Evolutionary conservation across 2,113 vertebrate species (phyloP).

Genomic region (Toxotes chatareus): DNA sequence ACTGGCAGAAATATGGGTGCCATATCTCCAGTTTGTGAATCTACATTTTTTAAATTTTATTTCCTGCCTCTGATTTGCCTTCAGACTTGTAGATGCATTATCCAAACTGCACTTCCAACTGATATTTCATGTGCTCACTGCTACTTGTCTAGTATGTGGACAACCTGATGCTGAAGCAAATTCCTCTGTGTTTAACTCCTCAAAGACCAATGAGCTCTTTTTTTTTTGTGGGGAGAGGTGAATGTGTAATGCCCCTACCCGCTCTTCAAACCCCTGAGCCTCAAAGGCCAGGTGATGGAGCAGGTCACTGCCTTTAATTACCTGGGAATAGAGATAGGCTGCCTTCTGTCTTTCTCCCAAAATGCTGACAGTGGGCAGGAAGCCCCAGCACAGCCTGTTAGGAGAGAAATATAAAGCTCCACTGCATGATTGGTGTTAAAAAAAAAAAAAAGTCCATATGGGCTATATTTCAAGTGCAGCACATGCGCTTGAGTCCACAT

Average conservation of each 20-base stretch:
- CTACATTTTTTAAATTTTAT: not conserved
- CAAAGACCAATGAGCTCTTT: not conserved
- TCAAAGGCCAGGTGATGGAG: conserved; percentile 42
- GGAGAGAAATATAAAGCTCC: conserved; percentile 22
- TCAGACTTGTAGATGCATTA: not conserved
- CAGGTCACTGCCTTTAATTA: conserved; percentile 59
- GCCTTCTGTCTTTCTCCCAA: conserved; percentile 44
- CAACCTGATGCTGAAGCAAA: not conserved
- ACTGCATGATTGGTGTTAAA: conserved; percentile 15
- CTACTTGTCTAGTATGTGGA: not conserved
- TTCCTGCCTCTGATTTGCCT: not conserved
- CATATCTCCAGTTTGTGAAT: not conserved
- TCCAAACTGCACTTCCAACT: not conserved
- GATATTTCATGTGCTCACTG: not conserved
- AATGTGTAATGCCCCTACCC: not conserved
- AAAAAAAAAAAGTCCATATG: conserved; percentile 6
- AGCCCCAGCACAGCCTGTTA: conserved; percentile 36
- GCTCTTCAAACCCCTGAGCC: conserved; percentile 29
- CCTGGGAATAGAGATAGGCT: conserved; percentile 32
- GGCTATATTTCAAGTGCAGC: conserved; percentile 1
- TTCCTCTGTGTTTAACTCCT: conserved; percentile 1
- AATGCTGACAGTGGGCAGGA: conserved; percentile 49
- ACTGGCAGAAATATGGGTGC: not conserved
- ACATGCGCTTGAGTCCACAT: not conserved
- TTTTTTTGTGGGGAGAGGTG: conserved; percentile 1